Evolutionary conservation across 2,113 vertebrate species (phyloP), one percentile per base, ranked within the genome.

Genomic region (Catharus minimus): DNA sequence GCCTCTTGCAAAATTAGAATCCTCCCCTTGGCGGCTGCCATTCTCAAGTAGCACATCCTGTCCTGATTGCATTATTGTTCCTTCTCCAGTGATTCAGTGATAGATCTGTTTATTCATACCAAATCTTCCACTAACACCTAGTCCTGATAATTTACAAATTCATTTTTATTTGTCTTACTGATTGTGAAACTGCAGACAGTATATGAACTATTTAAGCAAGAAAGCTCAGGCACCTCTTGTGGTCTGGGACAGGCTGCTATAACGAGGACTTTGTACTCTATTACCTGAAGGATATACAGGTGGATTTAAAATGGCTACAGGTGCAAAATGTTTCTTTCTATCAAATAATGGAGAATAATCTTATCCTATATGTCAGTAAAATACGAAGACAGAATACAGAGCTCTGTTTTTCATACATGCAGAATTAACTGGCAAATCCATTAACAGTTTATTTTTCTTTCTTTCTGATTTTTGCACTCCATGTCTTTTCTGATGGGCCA

Each of bases 1-100:
- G 60, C 52, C 33, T 92, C 86, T 82, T 64, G 78, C 41, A 84
- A 78, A 95, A 92, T 89, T 95, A 92, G 73, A 90, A 94, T 86
- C 79, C 52, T 90, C 49, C 52, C 53, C 28, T 92, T 8, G 5
- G 44, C 33, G 17, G 71, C 68, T 86, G 78, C 73, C 88, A 82
- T 76, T 95, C 85, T 79, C 39, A 85, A 57, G 83, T 41, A 86
- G 75, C 62, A 86, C 38, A 90, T 88, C 73, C 86, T 95, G 65
- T 86, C 82, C 73, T 96, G 95, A 95, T 93, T 95, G 90, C 92
- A 72, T 92, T 92, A 96, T 94, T 96, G 90, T 92, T 93, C 76
- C 74, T 60, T 27, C 73, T 90, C 62, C 82, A 81, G 47, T 86
- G 86, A 55, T 50, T 93, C 76, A 62, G 33, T 62, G 82, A 88